phyloP scores from a whole-genome alignment of 2,797 vertebrate genomes.

The Spinus pinus region DNA sequence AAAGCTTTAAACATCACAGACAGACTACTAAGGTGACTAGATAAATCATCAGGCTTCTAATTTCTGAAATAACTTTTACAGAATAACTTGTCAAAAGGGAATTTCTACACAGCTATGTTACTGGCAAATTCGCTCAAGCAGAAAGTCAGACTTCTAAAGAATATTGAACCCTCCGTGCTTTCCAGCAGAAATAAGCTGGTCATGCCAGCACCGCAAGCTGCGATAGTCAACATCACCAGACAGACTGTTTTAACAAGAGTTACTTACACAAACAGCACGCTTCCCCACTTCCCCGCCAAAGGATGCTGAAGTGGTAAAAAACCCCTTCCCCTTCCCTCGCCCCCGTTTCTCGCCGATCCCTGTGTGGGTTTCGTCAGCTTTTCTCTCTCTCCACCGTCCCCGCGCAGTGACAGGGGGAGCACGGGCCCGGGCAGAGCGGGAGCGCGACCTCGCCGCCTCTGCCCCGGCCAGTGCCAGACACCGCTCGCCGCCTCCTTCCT shows the following conservation, averaged over 20 bases:
- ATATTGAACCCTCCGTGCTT: not conserved
- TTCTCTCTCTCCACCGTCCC: not conserved
- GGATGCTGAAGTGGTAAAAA: not conserved
- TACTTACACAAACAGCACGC: not conserved
- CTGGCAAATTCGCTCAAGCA: not conserved
- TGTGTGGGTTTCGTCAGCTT: rapidly evolving
- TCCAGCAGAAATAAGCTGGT: not conserved
- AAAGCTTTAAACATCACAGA: not conserved
- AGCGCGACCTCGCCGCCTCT: not conserved
- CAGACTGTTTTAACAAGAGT: not conserved
- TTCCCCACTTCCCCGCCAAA: not conserved
- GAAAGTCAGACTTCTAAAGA: not conserved
- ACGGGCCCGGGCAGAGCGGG: not conserved
- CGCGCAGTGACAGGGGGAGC: not conserved
- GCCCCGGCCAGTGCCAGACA: not conserved
- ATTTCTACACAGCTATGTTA: rapidly evolving
- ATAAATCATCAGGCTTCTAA: not conserved
- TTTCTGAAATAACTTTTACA: not conserved
- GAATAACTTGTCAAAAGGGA: not conserved
- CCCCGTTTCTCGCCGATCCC: no score
- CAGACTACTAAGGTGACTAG: rapidly evolving
- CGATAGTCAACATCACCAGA: not conserved
- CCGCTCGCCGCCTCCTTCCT: not conserved
- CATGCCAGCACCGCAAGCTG: not conserved
- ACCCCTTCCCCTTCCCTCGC: no score